A percentile compares a stretch with the other conserved stretches of the same genome.
These are phyloP conservation scores for Drosophila murphyi DNA, from an alignment of 1,140 invertebrate genomes.

Conservation along the genomic window DNA sequence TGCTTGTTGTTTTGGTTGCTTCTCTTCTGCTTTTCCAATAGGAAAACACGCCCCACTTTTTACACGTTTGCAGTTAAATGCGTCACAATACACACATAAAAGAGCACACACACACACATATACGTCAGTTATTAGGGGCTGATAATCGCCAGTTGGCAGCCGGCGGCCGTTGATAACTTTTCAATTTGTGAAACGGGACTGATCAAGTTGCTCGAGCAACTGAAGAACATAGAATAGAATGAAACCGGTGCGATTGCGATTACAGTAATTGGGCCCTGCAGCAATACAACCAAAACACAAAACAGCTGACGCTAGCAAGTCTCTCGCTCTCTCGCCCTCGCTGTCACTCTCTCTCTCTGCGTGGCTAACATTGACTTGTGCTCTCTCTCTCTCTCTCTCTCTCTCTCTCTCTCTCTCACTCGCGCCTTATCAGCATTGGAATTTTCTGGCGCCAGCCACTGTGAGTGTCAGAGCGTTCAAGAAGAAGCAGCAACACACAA, in stretches of 20 bases:
- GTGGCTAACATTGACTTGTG: conserved; percentile 17
- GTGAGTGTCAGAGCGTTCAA: conserved; percentile 28
- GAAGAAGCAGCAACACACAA: conserved; percentile 55
- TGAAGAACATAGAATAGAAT: conserved; percentile 42
- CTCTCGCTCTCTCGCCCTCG: neutral
- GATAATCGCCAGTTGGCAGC: conserved; percentile 29
- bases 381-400: conserved; percentile 18
- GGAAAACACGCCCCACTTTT: conserved; percentile 68
- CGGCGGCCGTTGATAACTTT: conserved; percentile 51
- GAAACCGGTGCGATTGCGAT: conserved; percentile 62
- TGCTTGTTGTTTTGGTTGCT: conserved; percentile 28
- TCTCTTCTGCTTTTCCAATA: conserved; percentile 26
- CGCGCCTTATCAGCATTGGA: conserved; percentile 65
- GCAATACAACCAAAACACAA: conserved; percentile 72
- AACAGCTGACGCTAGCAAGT: conserved; percentile 65
- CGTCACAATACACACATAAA: conserved; percentile 50
- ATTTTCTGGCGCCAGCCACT: conserved; percentile 47
- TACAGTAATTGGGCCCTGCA: conserved; percentile 28
- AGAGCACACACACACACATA: neutral
- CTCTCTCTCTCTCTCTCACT: conserved; percentile 30
- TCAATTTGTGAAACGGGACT: conserved; percentile 73
- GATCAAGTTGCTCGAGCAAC: conserved; percentile 55
- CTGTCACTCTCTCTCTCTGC: conserved; percentile 20
- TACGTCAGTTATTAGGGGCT: conserved; percentile 29
- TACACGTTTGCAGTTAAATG: conserved; percentile 49